Evolutionary conservation across 2,113 vertebrate genomes (phyloP), one percentile per base, ranked within the genome.

Genomic region (Vidua chalybeata): DNA sequence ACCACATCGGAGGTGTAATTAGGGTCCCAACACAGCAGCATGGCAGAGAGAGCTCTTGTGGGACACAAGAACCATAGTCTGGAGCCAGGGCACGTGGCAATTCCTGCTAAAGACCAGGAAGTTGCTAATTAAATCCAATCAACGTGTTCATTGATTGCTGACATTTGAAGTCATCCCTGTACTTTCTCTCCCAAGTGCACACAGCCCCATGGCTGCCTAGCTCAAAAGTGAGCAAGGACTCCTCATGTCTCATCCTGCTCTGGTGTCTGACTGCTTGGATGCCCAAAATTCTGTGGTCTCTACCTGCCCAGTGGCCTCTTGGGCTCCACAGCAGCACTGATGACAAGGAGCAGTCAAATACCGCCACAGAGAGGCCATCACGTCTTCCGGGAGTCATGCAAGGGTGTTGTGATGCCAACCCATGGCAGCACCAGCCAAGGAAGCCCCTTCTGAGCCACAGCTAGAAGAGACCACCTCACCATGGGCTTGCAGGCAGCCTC

Each of bases 91-190:
- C 30, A 66, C 23, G 77, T 58, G 30, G 33, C 54, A 89, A 31
- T 51, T 94, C 37, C 51, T 61, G 13, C 62, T 73, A 54, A 76
- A 41, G 59, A 69, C 22, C 15, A 21, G 9, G n/a, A 31, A 79
- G 27, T 21, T 90, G 68, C 52, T 76, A 72, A 67, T 72, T 71
- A 64, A 72, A 91, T 54, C 37, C 28, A 80, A 56, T 52, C 48
- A 68, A 84, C 15, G 8, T 0, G 0, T 22, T 37, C 31, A 72
- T 18, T 1, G 0, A 35, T 3, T 23, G 27, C 1, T 2, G 2
- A 56, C 19, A 35, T 41, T 6, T 87, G 33, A 79, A 75, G 39
- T 23, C 3, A 3, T n/a, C 49, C 41, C 33, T 45, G 7, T 21
- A 24, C 64, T 84, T 91, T 64, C 66, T 55, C 35, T 72, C 62